phyloP scores from a whole-genome alignment of 2,888 invertebrate genomes.

The Nemurella pictetii region DNA sequence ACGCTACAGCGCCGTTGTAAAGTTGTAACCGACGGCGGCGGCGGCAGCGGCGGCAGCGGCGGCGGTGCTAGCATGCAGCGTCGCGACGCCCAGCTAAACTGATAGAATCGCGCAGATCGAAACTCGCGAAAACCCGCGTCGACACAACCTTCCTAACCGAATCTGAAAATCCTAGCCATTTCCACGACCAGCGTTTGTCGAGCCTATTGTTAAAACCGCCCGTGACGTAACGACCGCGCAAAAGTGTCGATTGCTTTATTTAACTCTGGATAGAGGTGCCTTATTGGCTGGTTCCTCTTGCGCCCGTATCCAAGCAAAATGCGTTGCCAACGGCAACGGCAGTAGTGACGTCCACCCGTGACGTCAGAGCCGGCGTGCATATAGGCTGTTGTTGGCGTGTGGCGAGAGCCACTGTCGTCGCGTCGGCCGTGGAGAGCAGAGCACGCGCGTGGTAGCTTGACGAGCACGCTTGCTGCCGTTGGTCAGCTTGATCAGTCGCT shows the following conservation, averaged over 20 bases:
- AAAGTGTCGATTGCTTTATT: conserved; percentile 26
- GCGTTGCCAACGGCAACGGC: conserved; percentile 17
- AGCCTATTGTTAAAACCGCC: background rate
- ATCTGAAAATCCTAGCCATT: background rate
- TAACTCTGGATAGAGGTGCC: conserved; percentile 29
- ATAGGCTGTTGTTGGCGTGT: conserved; percentile 10
- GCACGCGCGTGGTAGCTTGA: background rate
- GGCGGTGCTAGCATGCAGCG: no score
- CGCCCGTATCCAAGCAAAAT: background rate
- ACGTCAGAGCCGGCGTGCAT: conserved; percentile 22
- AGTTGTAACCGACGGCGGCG: conserved; percentile 4
- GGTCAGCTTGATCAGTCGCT: no score
- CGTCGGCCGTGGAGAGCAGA: background rate
- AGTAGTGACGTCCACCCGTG: conserved; percentile 23
- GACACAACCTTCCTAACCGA: background rate
- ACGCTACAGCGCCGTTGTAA: background rate
- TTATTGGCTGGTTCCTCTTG: conserved; percentile 16
- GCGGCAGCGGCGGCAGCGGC: background rate
- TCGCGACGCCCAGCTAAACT: background rate
- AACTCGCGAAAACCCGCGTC: background rate
- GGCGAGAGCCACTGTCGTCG: conserved; percentile 2
- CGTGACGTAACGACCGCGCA: conserved; percentile 16
- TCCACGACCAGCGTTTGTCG: background rate
- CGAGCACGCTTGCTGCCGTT: background rate
- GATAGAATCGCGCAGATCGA: background rate